Evolutionary conservation across 1,140 invertebrate genomes (phyloP).

Genomic region (Eueides isabella): DNA sequence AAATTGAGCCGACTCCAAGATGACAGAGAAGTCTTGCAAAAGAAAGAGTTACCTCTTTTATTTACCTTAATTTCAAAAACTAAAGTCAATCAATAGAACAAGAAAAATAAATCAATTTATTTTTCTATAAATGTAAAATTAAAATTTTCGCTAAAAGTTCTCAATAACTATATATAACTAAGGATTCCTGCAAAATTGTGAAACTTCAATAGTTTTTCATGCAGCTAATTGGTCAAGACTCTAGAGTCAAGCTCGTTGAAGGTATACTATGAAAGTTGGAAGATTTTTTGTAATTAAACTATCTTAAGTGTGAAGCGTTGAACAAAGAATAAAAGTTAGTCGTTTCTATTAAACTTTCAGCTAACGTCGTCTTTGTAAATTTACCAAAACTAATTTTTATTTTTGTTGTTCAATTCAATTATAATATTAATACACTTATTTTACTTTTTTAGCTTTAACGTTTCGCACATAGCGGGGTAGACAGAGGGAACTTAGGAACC

Average conservation of each 20-base stretch:
- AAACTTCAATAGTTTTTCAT: conserved; percentile 8
- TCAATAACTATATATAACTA: background rate
- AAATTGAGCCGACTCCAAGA: too few species aligned
- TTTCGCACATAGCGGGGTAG: too few species aligned
- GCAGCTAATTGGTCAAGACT: conserved; percentile 8
- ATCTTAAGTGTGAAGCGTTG: background rate
- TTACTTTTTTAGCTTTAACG: too few species aligned
- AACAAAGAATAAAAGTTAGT: conserved; percentile 14
- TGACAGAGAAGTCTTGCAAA: too few species aligned
- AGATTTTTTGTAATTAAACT: conserved; percentile 15
- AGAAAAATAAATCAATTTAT: background rate
- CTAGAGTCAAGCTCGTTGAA: conserved; percentile 6
- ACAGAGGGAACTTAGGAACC: too few species aligned
- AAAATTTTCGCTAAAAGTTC: background rate
- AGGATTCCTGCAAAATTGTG: background rate
- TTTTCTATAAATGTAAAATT: background rate
- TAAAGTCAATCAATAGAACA: too few species aligned
- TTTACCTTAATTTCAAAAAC: too few species aligned
- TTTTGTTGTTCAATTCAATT: background rate
- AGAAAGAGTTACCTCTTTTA: too few species aligned
- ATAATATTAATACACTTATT: background rate
- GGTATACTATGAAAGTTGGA: background rate
- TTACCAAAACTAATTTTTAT: conserved; percentile 1
- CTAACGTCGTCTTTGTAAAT: background rate
- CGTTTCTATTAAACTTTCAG: conserved; percentile 6